Evolutionary conservation across 2,888 invertebrate genomes (phyloP).

Genomic region (Aquatica leii): DNA sequence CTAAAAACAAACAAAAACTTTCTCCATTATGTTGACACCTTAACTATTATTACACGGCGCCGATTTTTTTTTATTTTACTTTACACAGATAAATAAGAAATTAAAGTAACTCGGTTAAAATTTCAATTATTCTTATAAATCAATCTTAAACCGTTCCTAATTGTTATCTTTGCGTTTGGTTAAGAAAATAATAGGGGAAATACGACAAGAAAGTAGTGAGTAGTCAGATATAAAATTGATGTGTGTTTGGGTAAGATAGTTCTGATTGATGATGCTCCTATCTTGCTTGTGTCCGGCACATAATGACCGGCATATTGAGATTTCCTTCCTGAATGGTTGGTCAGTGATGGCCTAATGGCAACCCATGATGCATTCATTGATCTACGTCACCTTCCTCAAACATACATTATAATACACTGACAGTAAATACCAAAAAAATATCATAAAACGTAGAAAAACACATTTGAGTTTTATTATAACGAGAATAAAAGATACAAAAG

Average conservation of each 20-base stretch:
- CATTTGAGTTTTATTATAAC: slow-evolving; percentile 8
- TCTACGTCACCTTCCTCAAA: slow-evolving; percentile 37
- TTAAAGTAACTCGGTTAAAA: too few relatives aligned
- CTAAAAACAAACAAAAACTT: slow-evolving; percentile 28
- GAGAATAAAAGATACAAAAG: neutral
- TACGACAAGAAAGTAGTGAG: slow-evolving; percentile 35
- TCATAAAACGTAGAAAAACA: slow-evolving; percentile 23
- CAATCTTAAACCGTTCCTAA: slow-evolving; percentile 27
- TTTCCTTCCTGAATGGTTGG: slow-evolving; percentile 58
- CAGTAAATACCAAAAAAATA: slow-evolving; percentile 34
- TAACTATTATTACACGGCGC: neutral
- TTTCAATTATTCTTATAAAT: slow-evolving; percentile 19
- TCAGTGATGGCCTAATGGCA: slow-evolving; percentile 53
- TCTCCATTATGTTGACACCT: too few relatives aligned
- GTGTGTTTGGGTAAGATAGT: slow-evolving; percentile 54
- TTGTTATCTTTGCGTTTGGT: slow-evolving; percentile 34
- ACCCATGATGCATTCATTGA: slow-evolving; percentile 36
- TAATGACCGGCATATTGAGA: slow-evolving; percentile 60
- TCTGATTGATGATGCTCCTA: slow-evolving; percentile 60
- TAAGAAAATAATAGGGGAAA: slow-evolving; percentile 32
- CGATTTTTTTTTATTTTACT: too few relatives aligned
- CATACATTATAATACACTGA: slow-evolving; percentile 34
- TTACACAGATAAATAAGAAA: too few relatives aligned
- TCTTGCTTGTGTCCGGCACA: slow-evolving; percentile 56
- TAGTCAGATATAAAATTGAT: slow-evolving; percentile 48